These are phyloP conservation scores for Arnoldichthys spilopterus DNA, from an alignment of 2,797 vertebrate genomes.

Conservation along the genomic window DNA sequence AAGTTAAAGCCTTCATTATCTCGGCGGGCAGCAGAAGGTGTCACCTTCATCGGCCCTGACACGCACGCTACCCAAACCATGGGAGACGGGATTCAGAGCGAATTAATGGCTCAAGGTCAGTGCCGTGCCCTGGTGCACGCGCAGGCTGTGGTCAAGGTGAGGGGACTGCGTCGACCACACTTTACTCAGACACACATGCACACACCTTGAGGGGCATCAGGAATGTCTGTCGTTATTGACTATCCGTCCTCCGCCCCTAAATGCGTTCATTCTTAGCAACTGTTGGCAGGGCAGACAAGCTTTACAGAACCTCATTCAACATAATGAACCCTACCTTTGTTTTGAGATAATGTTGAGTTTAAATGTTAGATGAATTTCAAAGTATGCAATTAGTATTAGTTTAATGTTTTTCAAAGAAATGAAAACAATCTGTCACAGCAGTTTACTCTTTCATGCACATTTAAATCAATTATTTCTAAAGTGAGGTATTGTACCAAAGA, in stretches of 20 bases:
- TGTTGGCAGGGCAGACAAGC: background rate
- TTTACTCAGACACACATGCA: slow-evolving; percentile 51
- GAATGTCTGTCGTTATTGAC: slow-evolving; percentile 29
- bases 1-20: slow-evolving; percentile 86
- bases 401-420: too few species aligned
- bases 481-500: too few species aligned
- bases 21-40: slow-evolving; percentile 87
- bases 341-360: background rate
- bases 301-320: background rate
- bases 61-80: slow-evolving; percentile 86
- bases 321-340: background rate
- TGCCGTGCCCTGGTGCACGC: slow-evolving; percentile 79
- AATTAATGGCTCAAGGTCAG: slow-evolving; percentile 92
- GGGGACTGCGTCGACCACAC: slow-evolving; percentile 63
- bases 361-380: background rate
- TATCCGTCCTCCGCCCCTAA: background rate
- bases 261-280: background rate
- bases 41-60: slow-evolving; percentile 93
- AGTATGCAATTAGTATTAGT: too few species aligned
- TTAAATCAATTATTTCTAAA: too few species aligned
- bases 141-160: slow-evolving; percentile 86
- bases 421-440: background rate
- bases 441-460: background rate
- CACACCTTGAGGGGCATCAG: slow-evolving; percentile 26
- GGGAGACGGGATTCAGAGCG: slow-evolving; percentile 89